phyloP scores from a whole-genome alignment of 2,113 vertebrate genomes.

The Epinephelus fuscoguttatus region DNA sequence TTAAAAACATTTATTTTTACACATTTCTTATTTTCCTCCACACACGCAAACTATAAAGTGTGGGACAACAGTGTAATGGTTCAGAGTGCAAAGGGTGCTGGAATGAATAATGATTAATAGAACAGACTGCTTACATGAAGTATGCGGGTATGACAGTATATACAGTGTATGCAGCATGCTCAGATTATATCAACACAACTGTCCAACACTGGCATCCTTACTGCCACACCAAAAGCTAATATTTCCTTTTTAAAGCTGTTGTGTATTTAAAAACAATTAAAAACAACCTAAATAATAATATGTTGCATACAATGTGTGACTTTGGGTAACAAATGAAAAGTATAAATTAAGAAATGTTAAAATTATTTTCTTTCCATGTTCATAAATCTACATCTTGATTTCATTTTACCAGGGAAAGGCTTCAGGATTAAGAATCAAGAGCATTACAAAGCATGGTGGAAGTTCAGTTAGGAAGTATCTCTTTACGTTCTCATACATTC shows the following conservation, averaged over 20 bases:
- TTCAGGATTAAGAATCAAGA: constrained; percentile 14
- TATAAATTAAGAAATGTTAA: background rate
- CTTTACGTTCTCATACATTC: no score
- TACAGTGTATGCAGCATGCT: no score
- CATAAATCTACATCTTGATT: constrained; percentile 1
- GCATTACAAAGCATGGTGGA: constrained; percentile 2
- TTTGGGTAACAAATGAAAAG: background rate
- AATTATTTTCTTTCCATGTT: background rate
- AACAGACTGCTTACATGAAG: no score
- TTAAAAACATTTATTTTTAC: no score
- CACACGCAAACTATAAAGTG: no score
- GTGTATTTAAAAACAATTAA: background rate
- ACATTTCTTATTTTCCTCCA: no score
- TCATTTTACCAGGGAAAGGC: constrained; percentile 1
- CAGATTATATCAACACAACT: background rate
- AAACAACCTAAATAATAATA: background rate
- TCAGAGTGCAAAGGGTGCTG: no score
- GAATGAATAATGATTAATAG: no score
- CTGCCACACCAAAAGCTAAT: background rate
- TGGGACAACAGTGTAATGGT: no score
- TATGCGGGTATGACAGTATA: no score
- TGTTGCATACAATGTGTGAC: background rate
- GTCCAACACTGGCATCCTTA: background rate
- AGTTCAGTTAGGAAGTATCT: no score
- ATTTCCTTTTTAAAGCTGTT: background rate